These are phyloP conservation scores for Lontra canadensis DNA, from an alignment of 2,113 vertebrate species.

Conservation along the genomic window DNA sequence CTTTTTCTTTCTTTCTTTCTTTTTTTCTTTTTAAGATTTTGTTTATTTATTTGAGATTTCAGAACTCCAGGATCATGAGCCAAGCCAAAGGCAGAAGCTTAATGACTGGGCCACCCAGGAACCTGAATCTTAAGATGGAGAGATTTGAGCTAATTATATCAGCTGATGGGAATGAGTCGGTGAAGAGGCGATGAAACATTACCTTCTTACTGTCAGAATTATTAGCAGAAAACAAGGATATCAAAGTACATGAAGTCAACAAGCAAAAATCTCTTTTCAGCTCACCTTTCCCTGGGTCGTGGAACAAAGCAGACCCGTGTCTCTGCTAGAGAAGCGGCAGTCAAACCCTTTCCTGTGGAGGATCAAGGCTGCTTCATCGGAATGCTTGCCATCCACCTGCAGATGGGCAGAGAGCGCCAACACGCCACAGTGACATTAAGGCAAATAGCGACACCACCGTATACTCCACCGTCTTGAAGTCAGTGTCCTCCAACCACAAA, in stretches of 20 bases:
- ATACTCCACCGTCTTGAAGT: background rate
- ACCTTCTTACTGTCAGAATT: background rate
- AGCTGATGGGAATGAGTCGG: background rate
- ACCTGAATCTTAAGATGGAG: background rate
- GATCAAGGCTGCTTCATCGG: constrained; percentile 92
- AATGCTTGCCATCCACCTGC: constrained; percentile 82
- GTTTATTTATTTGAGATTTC: too few relatives aligned
- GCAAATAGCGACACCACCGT: background rate
- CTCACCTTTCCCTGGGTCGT: constrained; percentile 92
- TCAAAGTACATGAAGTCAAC: background rate
- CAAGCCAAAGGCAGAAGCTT: too few relatives aligned
- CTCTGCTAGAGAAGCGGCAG: constrained; percentile 87
- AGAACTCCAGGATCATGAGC: too few relatives aligned
- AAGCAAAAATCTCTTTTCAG: background rate
- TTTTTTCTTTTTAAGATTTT: too few relatives aligned
- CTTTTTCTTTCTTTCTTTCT: background rate
- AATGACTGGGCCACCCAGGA: too few relatives aligned
- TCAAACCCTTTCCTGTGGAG: constrained; percentile 96
- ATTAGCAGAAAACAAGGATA: background rate
- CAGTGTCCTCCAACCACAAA: background rate
- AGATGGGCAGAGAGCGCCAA: constrained; percentile 34
- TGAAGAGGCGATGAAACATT: background rate
- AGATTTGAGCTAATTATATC: background rate
- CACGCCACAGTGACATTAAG: background rate
- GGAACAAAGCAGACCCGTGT: constrained; percentile 84